phyloP scores from a whole-genome alignment of 2,113 vertebrate genomes.

The Tyrannus savana region DNA sequence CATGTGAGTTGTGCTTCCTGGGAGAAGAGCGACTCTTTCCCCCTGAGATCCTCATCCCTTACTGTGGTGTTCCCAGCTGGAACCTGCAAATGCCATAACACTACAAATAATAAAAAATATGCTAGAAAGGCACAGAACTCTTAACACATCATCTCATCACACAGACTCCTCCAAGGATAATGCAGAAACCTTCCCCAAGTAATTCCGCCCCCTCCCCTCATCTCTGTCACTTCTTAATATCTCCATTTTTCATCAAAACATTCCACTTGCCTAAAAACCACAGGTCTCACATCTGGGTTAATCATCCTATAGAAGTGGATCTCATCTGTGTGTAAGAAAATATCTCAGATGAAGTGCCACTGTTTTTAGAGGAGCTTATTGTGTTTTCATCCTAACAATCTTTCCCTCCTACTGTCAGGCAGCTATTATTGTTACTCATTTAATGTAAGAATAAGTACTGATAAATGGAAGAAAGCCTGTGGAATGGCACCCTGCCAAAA shows the following conservation, averaged over 20 bases:
- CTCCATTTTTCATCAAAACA: background rate
- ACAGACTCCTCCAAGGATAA: background rate
- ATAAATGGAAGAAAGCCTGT: background rate
- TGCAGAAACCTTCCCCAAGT: background rate
- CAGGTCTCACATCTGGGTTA: background rate
- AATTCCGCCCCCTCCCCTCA: background rate
- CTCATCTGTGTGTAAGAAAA: background rate
- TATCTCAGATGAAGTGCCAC: background rate
- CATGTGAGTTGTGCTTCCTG: background rate
- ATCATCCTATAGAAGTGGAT: background rate
- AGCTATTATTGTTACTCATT: background rate
- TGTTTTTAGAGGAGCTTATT: background rate
- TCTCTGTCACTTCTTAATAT: background rate
- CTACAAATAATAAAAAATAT: background rate
- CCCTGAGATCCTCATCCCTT: background rate
- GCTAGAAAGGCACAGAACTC: background rate
- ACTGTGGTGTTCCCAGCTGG: background rate
- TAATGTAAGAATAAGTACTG: background rate
- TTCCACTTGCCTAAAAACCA: background rate
- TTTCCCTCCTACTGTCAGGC: background rate
- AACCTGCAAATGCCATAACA: background rate
- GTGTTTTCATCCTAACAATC: background rate
- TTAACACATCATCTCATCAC: background rate
- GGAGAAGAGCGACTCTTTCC: rapidly evolving
- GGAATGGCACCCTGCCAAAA: background rate